Evolutionary conservation across 2,797 vertebrate species (phyloP).

Genomic region (Coregonus ussuriensis): DNA sequence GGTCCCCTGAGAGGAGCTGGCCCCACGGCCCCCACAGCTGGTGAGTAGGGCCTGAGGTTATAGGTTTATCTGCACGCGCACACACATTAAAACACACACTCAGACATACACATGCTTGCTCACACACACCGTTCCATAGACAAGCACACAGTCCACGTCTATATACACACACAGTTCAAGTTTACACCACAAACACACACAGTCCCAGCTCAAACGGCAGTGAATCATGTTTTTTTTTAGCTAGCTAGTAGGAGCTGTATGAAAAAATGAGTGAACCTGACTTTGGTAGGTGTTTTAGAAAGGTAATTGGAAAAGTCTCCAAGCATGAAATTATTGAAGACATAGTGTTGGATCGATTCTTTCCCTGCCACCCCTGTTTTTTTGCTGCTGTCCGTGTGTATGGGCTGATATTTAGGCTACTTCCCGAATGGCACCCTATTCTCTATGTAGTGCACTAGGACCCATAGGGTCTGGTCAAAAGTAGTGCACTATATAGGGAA

Average conservation of each 20-base stretch:
- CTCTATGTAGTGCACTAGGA: too few species aligned
- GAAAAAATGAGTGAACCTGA: neutral
- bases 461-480: neutral
- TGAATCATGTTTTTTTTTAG: neutral
- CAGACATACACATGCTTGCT: too few species aligned
- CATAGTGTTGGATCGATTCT: neutral
- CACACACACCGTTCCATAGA: neutral
- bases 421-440: too few species aligned
- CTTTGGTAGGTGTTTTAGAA: neutral
- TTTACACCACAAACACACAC: neutral
- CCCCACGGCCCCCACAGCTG: conserved; percentile 76
- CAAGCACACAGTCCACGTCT: too few species aligned
- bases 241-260: neutral
- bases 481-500: neutral
- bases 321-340: conserved; percentile 31
- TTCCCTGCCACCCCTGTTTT: too few species aligned
- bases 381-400: neutral
- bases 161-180: neutral
- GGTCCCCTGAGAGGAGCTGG: conserved; percentile 76
- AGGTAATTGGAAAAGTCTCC: conserved; percentile 12
- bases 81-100: neutral
- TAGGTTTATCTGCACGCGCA: too few species aligned
- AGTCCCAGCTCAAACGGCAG: neutral
- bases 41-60: conserved; percentile 58
- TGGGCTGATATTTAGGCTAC: neutral